These are phyloP conservation scores for Poeciliopsis paucimaculata DNA, from an alignment of 2,797 vertebrate species.

Conservation along the genomic window DNA sequence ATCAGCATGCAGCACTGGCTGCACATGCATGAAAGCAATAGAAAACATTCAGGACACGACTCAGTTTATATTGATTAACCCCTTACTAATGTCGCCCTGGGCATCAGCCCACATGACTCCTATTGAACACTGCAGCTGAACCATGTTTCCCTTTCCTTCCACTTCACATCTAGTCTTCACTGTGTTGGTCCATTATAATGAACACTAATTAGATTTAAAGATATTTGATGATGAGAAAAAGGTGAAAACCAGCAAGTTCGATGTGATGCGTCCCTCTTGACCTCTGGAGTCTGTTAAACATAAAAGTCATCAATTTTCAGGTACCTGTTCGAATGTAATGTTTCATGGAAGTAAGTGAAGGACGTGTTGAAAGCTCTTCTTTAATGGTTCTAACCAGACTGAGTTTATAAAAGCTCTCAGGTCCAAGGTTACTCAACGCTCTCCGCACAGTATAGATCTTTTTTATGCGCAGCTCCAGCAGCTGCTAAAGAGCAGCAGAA, in stretches of 20 bases:
- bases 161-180: neutral
- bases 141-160: neutral
- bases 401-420: neutral
- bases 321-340: neutral
- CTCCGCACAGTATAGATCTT: conserved; percentile 41
- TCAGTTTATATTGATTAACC: neutral
- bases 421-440: conserved; percentile 8
- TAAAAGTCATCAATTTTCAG: neutral
- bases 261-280: neutral
- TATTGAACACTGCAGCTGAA: neutral
- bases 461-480: conserved; percentile 25
- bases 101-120: neutral
- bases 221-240: neutral
- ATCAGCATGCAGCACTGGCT: neutral
- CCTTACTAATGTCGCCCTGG: neutral
- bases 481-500: conserved; percentile 13
- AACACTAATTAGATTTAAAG: neutral
- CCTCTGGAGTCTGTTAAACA: neutral
- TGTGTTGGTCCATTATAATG: neutral
- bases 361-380: neutral
- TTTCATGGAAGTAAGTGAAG: neutral
- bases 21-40: neutral
- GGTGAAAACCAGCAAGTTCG: neutral
- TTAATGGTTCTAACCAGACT: neutral
- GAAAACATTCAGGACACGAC: neutral